Conservation (phyloP, 2,113 vertebrate species). For the Hiodon alosoides region DNA sequence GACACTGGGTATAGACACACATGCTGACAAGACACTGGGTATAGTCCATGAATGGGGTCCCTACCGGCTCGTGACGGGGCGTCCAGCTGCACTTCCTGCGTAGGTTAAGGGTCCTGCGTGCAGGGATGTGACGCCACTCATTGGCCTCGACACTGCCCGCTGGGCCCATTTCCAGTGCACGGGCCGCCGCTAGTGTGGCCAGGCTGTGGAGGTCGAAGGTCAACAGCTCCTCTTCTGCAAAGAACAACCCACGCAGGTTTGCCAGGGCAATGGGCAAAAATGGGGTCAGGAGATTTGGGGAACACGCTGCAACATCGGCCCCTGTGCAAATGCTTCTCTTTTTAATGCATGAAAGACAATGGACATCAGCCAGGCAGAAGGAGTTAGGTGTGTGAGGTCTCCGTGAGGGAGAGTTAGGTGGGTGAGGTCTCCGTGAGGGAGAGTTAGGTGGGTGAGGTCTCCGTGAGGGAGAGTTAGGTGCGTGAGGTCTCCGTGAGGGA, state of each 20-base stretch:
- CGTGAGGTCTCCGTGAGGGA: too few species aligned
- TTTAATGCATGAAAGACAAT: too few species aligned
- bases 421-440: too few species aligned
- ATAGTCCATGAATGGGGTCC: not conserved
- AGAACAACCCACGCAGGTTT: conserved; percentile 28
- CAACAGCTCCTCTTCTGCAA: conserved; percentile 73
- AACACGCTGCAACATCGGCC: too few species aligned
- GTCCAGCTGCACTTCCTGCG: conserved; percentile 87
- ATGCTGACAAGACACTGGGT: not conserved
- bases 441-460: too few species aligned
- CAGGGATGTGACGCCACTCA: conserved; percentile 45
- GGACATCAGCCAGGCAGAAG: too few species aligned
- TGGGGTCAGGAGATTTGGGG: too few species aligned
- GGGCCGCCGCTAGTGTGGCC: conserved; percentile 84
- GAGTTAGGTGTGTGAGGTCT: too few species aligned
- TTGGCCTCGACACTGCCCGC: conserved; percentile 25
- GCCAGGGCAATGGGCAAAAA: too few species aligned
- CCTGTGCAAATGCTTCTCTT: too few species aligned
- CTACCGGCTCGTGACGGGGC: conserved; percentile 87
- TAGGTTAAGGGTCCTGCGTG: conserved; percentile 71
- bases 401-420: too few species aligned
- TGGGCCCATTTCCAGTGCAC: conserved; percentile 70
- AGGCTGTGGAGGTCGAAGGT: conserved; percentile 85
- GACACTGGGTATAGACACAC: not conserved
- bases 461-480: too few species aligned